phyloP scores from a whole-genome alignment of 2,113 vertebrate species.

The Pseudopodoces humilis region DNA sequence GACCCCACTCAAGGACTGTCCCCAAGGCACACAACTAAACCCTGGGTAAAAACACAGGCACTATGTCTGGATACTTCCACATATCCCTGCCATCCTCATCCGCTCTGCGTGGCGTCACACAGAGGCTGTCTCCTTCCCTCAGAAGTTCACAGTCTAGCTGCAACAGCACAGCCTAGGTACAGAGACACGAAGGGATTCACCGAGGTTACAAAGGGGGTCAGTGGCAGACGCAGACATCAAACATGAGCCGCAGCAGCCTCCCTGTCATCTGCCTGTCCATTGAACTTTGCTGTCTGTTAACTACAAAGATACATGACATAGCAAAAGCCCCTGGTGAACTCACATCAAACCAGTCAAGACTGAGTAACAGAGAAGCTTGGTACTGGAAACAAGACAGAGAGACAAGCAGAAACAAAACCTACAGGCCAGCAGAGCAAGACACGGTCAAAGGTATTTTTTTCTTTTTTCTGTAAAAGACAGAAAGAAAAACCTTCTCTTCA shows the following conservation, averaged over 20 bases:
- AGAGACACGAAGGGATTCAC: not conserved
- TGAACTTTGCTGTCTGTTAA: constrained; percentile 30
- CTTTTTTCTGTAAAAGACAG: not conserved
- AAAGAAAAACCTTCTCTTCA: not conserved
- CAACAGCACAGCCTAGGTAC: not conserved
- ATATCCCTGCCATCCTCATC: not conserved
- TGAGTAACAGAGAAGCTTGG: not conserved
- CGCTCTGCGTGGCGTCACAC: not conserved
- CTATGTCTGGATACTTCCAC: not conserved
- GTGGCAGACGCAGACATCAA: constrained; percentile 2
- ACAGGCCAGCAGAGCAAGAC: not conserved
- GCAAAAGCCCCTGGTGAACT: constrained; percentile 24
- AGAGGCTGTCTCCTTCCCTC: not conserved
- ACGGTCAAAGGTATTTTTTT: accelerated
- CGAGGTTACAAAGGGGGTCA: not conserved
- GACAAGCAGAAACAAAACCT: not conserved
- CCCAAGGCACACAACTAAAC: not conserved
- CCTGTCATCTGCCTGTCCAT: not conserved
- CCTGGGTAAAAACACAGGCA: not conserved
- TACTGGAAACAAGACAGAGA: not conserved
- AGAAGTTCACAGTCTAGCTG: not conserved
- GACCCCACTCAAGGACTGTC: not conserved
- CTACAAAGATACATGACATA: not conserved
- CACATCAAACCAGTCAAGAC: constrained; percentile 14
- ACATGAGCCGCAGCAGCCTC: not conserved